Conservation (phyloP, 2,888 invertebrate species). For the Luffia ferchaultella region DNA sequence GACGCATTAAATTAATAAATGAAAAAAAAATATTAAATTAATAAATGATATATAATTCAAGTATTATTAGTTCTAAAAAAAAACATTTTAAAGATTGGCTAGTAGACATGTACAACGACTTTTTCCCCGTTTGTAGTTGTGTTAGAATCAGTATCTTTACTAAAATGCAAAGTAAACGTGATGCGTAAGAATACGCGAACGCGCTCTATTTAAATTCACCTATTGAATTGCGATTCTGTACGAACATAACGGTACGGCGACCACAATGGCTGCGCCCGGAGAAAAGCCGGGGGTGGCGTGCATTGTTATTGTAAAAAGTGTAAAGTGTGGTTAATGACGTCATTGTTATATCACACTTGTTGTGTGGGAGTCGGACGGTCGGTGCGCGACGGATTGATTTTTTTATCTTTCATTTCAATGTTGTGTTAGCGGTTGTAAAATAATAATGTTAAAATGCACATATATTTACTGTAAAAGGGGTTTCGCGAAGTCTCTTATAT, state of each 20-base stretch:
- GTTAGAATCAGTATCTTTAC: too few relatives aligned
- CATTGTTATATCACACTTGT: slow-evolving; percentile 42
- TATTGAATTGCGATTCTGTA: slow-evolving; percentile 1
- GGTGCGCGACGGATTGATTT: slow-evolving; percentile 55
- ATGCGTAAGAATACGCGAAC: slow-evolving; percentile 28
- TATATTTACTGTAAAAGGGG: too few relatives aligned
- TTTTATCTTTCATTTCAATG: slow-evolving; percentile 20
- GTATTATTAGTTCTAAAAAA: neutral
- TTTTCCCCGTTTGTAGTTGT: too few relatives aligned
- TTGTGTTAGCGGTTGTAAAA: too few relatives aligned
- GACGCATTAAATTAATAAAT: too few relatives aligned
- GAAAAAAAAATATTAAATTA: neutral
- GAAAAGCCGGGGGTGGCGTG: neutral
- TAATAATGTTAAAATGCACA: too few relatives aligned
- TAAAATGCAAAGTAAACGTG: too few relatives aligned
- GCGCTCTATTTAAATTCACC: slow-evolving; percentile 18
- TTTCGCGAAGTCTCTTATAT: too few relatives aligned
- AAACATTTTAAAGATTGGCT: neutral
- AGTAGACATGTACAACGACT: too few relatives aligned
- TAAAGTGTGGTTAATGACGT: slow-evolving; percentile 30
- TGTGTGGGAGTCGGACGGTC: slow-evolving; percentile 37
- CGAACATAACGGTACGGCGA: slow-evolving; percentile 4
- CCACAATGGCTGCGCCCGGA: slow-evolving; percentile 4
- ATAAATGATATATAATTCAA: neutral
- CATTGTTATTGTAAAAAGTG: slow-evolving; percentile 36